phyloP scores from a whole-genome alignment of 2,888 invertebrate species.

The Idaea dimidiata region DNA sequence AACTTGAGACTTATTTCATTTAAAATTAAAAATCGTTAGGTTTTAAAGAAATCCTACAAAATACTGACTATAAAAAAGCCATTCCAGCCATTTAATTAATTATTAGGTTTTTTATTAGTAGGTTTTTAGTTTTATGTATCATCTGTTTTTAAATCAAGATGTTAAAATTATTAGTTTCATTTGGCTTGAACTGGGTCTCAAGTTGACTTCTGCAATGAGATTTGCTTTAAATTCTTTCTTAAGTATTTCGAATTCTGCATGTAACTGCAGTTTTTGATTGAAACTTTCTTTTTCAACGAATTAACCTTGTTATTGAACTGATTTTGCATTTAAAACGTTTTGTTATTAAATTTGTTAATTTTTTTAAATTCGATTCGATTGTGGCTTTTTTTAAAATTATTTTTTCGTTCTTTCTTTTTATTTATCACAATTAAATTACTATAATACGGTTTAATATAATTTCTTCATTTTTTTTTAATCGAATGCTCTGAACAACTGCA shows the following conservation, averaged over 20 bases:
- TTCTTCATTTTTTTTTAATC: neutral
- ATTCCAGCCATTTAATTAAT: neutral
- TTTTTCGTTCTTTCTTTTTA: too few relatives aligned
- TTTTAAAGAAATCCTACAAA: neutral
- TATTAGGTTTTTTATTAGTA: too few relatives aligned
- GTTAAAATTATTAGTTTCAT: neutral
- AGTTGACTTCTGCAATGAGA: neutral
- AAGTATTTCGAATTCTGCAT: conserved; percentile 48
- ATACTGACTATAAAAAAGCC: neutral
- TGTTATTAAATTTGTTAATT: conserved; percentile 4
- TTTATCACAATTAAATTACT: too few relatives aligned
- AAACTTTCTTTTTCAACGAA: conserved; percentile 30
- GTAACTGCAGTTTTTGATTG: conserved; percentile 35
- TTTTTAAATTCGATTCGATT: neutral
- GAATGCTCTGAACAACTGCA: neutral
- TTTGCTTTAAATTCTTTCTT: conserved; percentile 37
- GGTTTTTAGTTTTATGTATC: too few relatives aligned
- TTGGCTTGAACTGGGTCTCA: neutral
- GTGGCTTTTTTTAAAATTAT: too few relatives aligned
- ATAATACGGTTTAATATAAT: neutral
- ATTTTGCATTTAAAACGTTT: conserved; percentile 14
- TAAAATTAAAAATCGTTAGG: neutral
- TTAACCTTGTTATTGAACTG: conserved; percentile 18
- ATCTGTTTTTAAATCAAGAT: neutral
- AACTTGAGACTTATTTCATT: neutral